A percentile compares a stretch with the other conserved stretches of the same genome.
These are phyloP conservation scores for Polyergus mexicanus DNA, from an alignment of 1,140 invertebrate species.

Conservation along the genomic window DNA sequence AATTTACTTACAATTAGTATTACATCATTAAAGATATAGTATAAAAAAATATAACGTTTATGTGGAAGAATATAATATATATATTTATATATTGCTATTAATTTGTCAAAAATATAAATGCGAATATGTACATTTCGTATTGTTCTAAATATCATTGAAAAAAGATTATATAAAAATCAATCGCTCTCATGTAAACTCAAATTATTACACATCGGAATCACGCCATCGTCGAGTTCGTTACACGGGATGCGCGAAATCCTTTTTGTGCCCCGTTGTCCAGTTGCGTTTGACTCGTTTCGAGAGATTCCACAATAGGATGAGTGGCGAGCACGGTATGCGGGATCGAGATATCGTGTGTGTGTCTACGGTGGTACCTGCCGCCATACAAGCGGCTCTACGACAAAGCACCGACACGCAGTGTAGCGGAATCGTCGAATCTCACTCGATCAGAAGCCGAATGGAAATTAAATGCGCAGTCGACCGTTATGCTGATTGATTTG, in stretches of 20 bases:
- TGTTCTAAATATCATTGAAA: conserved; percentile 12
- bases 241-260: conserved; percentile 67
- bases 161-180: conserved; percentile 37
- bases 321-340: conserved; percentile 53
- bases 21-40: not conserved
- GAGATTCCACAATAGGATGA: conserved; percentile 64
- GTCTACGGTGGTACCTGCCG: conserved; percentile 45
- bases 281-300: conserved; percentile 59
- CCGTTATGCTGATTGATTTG: conserved; percentile 86
- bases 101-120: not conserved
- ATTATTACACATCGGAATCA: conserved; percentile 64
- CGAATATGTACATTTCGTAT: not conserved
- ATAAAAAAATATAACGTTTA: not conserved
- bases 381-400: conserved; percentile 40
- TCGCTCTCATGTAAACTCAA: conserved; percentile 66
- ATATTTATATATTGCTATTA: not conserved
- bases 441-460: conserved; percentile 80
- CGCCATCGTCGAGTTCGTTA: conserved; percentile 69
- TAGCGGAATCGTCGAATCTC: conserved; percentile 48
- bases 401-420: conserved; percentile 53
- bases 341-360: conserved; percentile 61
- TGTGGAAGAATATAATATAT: not conserved
- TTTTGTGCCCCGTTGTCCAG: conserved; percentile 65
- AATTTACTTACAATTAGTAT: not conserved
- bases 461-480: conserved; percentile 86